Conservation (phyloP, 2,888 invertebrate species). For the Drosophila limbata region DNA sequence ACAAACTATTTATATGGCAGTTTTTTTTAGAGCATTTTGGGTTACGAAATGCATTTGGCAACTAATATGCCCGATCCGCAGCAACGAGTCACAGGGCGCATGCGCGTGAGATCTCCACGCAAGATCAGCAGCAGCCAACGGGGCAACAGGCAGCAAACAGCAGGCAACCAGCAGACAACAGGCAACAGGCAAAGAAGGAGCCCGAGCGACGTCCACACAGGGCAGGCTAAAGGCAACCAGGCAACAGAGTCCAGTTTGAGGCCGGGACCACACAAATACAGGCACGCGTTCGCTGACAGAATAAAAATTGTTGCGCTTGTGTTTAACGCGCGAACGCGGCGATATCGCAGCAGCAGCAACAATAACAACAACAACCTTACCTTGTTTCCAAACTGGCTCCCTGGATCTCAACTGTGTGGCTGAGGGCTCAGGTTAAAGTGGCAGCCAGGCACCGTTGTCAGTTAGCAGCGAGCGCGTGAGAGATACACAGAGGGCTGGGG, state of each 20-base stretch:
- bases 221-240: conserved; percentile 24
- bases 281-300: conserved; percentile 86
- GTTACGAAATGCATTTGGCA: conserved; percentile 37
- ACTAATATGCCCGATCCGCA: conserved; percentile 63
- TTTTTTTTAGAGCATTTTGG: background rate
- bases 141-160: conserved; percentile 39
- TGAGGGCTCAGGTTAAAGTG: conserved; percentile 69
- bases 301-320: conserved; percentile 85
- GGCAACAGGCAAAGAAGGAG: conserved; percentile 39
- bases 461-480: conserved; percentile 45
- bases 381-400: conserved; percentile 79
- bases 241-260: conserved; percentile 71
- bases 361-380: conserved; percentile 45
- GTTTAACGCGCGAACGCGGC: conserved; percentile 85
- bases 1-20: conserved; percentile 72
- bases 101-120: conserved; percentile 82
- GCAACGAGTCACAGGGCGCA: conserved; percentile 65
- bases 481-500: conserved; percentile 4
- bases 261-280: conserved; percentile 85
- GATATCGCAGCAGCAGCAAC: conserved; percentile 75
- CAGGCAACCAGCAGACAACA: conserved; percentile 34
- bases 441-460: conserved; percentile 71
- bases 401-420: conserved; percentile 49
- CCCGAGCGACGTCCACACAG: conserved; percentile 27
- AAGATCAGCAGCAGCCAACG: conserved; percentile 66